These are phyloP conservation scores for Calliopum simillimum DNA, from an alignment of 2,888 invertebrate species.

Conservation along the genomic window DNA sequence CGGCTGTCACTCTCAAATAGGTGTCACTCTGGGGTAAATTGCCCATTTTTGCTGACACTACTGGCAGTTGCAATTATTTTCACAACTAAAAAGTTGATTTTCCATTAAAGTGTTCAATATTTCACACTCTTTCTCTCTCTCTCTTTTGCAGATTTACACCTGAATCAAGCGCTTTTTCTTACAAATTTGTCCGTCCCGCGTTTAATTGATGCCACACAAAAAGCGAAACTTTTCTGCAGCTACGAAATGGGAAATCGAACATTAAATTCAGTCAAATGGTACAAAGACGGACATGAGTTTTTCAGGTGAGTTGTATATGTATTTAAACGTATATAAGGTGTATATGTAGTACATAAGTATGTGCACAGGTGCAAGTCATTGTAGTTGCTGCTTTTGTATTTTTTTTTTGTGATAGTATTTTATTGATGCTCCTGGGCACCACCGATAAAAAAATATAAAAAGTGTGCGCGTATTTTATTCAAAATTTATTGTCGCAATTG, in stretches of 20 bases:
- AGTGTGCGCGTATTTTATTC: constrained; percentile 49
- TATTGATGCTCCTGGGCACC: no score
- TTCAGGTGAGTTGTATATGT: constrained; percentile 61
- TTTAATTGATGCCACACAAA: constrained; percentile 66
- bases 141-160: constrained; percentile 56
- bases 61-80: no score
- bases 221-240: constrained; percentile 66
- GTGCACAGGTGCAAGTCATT: no score
- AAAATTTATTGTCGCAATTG: constrained; percentile 57
- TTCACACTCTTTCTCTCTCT: no score
- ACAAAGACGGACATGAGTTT: constrained; percentile 67
- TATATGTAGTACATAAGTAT: no score
- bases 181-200: constrained; percentile 66
- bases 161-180: constrained; percentile 62
- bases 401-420: not conserved
- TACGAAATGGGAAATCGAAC: constrained; percentile 67
- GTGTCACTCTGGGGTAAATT: no score
- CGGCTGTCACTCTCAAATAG: no score
- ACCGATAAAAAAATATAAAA: not conserved
- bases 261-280: constrained; percentile 68
- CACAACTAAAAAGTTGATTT: no score
- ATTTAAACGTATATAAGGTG: no score
- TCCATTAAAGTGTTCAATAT: constrained; percentile 27
- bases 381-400: not conserved
- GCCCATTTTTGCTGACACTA: not conserved